Percentiles rank a stretch among this genome's conserved stretches.
Conservation (phyloP, 2,888 invertebrate species). For the Rugalucina vietnamica region DNA sequence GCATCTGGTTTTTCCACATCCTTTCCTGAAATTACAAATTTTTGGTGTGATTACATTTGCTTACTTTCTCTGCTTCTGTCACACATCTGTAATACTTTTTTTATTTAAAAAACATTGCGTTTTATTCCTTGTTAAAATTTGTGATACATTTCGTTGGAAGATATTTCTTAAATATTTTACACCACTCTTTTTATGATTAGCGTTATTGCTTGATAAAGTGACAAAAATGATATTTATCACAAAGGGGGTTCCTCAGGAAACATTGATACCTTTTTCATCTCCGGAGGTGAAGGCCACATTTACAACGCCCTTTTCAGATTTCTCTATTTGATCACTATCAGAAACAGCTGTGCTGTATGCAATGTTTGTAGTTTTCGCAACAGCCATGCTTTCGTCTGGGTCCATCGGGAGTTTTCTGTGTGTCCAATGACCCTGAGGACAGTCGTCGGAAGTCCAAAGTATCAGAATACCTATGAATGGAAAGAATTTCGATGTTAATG, state of each 20-base stretch:
- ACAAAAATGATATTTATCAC: background rate
- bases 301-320: background rate
- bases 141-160: background rate
- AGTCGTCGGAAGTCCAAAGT: constrained; percentile 49
- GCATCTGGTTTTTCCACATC: no score
- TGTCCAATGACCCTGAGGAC: constrained; percentile 50
- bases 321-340: no score
- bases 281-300: background rate
- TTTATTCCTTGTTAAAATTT: background rate
- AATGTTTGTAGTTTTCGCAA: background rate
- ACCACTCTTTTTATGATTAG: background rate
- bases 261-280: background rate
- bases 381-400: no score
- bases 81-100: background rate
- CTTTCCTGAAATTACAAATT: no score
- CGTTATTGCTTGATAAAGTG: background rate
- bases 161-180: background rate
- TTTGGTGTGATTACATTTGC: no score
- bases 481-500: no score
- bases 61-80: no score
- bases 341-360: background rate
- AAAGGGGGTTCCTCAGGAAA: background rate
- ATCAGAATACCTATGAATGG: constrained; percentile 16
- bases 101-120: background rate
- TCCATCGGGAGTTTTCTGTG: constrained; percentile 16